Evolutionary conservation across 2,113 vertebrate species (phyloP), one percentile per base, ranked within the genome.

Genomic region (Pollimyrus isidori): DNA sequence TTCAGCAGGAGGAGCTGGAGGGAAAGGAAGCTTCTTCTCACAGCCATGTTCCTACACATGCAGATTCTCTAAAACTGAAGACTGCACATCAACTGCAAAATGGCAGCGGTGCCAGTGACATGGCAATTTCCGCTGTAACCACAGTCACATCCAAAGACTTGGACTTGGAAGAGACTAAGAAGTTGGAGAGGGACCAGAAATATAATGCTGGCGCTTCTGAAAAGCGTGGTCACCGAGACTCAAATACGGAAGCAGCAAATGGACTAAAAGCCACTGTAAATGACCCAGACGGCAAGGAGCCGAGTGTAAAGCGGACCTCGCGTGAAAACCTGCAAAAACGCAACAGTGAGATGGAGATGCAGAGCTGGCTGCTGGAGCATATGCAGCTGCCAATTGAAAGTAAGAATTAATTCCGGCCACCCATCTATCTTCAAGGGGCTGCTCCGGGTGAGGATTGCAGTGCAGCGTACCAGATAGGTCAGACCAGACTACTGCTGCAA

Each of bases 371-470:
- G 87, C 90, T 98, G 92, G 96, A 99, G 94, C 97, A 96, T 95
- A 98, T 99, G 94, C 97, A 99, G 92, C 97, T 97, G 86, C 98
- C 98, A 91, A 98, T 99, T 91, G 96, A 99, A 97, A 97, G 98
- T 98, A 94, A 95, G 95, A 82, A 90, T 88, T 56, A 84, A 46
- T 26, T 46, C 19, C 48, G 11, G n/a, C 19, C 0, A 13, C 1
- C 15, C 73, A 17, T 80, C 35, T 4, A 80, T 80, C 73, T 42
- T n/a, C 35, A 80, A 39, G 30, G 30, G 13, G 13, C 35, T 80
- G 6, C 35, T 42, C 73, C 19, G 30, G 30, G 35, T 76, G 73
- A 76, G 62, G 62, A 69, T 69, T 69, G 26, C 62, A 69, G 62
- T 30, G 62, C n/a, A 69, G 73, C 15, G 0, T 7, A 7, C 3